Percentiles rank a stretch among this genome's conserved stretches.
phyloP scores from a whole-genome alignment of 2,888 invertebrate species.

The Smittia aterrima region DNA sequence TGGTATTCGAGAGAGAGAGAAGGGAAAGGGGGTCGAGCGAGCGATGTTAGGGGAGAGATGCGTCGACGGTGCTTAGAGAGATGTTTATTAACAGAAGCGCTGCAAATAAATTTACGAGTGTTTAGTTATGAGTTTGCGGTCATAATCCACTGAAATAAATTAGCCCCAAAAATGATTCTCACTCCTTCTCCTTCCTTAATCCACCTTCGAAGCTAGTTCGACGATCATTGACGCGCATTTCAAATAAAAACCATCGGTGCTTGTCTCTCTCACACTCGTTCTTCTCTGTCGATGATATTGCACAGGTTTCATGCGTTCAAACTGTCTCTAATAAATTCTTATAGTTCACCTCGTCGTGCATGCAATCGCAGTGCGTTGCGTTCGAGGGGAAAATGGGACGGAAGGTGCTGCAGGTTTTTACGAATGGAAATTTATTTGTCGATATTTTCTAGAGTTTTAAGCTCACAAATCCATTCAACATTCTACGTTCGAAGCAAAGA shows the following conservation, averaged over 20 bases:
- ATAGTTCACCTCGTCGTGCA: neutral
- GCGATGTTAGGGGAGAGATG: neutral
- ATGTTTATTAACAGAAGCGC: slow-evolving; percentile 20
- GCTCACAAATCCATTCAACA: no score
- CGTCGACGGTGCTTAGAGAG: neutral
- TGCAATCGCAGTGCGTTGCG: slow-evolving; percentile 4
- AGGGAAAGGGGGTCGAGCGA: neutral
- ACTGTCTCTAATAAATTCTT: neutral
- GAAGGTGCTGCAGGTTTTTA: neutral
- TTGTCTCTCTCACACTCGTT: neutral
- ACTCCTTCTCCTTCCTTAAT: neutral
- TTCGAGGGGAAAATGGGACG: no score
- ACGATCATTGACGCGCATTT: neutral
- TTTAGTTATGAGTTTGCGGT: slow-evolving; percentile 32
- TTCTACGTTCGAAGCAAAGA: neutral
- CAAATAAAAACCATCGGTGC: slow-evolving; percentile 6
- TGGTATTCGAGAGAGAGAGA: neutral
- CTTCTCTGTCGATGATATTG: neutral
- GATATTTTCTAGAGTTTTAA: neutral
- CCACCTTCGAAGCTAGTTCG: neutral
- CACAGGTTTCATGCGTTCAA: neutral
- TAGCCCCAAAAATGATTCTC: neutral
- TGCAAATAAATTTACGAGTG: slow-evolving; percentile 24
- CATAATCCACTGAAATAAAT: slow-evolving; percentile 30
- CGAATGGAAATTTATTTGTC: neutral